These are phyloP conservation scores for Neodiprion pinetum DNA, from an alignment of 1,140 invertebrate genomes.

Conservation along the genomic window DNA sequence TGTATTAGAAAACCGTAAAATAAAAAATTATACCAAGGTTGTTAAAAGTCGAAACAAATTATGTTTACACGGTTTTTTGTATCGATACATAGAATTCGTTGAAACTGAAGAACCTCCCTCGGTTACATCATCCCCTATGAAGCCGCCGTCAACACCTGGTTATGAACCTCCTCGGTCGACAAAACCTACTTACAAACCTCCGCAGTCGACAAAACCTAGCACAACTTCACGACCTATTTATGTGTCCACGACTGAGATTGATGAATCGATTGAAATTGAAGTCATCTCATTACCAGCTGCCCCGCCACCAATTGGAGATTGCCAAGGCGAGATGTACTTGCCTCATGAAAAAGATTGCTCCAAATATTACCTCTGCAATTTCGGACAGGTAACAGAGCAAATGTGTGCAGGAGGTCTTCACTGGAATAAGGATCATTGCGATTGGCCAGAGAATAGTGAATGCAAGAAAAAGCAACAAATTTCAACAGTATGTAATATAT, in stretches of 20 bases:
- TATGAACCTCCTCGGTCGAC: slow-evolving; percentile 30
- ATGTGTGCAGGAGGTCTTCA: slow-evolving; percentile 74
- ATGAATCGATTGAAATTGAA: slow-evolving; percentile 49
- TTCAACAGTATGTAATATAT: not conserved
- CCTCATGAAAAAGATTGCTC: slow-evolving; percentile 74
- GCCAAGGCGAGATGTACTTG: slow-evolving; percentile 67
- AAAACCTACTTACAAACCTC: slow-evolving; percentile 15
- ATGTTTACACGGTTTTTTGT: slow-evolving; percentile 11
- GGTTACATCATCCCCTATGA: slow-evolving; percentile 3
- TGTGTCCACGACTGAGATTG: slow-evolving; percentile 33
- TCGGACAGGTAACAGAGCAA: slow-evolving; percentile 71
- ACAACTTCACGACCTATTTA: slow-evolving; percentile 8
- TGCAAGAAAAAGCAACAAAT: slow-evolving; percentile 54
- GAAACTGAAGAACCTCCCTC: not conserved
- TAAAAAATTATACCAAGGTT: not conserved
- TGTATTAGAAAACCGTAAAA: slow-evolving; percentile 34
- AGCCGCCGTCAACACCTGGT: slow-evolving; percentile 29
- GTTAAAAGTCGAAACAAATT: slow-evolving; percentile 18
- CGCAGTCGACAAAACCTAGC: not conserved
- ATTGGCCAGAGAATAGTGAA: slow-evolving; percentile 76
- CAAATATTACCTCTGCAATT: slow-evolving; percentile 83
- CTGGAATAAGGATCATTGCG: slow-evolving; percentile 82
- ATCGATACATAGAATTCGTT: not conserved
- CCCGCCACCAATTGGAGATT: slow-evolving; percentile 51
- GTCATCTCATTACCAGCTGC: slow-evolving; percentile 33